A percentile compares a stretch with the other conserved stretches of the same genome.
These are phyloP conservation scores for Tethya wilhelma DNA, from an alignment of 37 sponge, comb jelly and placozoan genomes.

Conservation along the genomic window DNA sequence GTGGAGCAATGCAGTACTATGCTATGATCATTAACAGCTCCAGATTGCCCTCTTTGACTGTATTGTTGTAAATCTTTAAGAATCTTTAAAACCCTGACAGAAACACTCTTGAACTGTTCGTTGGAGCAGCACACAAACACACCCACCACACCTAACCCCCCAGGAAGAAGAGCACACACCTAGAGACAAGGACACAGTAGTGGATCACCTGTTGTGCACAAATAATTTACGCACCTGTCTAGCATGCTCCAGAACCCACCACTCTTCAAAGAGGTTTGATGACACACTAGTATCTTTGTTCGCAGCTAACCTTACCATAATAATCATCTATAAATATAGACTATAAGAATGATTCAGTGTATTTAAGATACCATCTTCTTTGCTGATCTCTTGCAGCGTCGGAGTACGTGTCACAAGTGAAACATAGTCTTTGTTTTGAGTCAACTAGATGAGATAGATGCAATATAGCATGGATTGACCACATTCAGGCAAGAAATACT, in stretches of 20 bases:
- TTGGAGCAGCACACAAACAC: not conserved
- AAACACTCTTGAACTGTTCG: not conserved
- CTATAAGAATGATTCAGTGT: too few relatives aligned
- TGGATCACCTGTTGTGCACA: not conserved
- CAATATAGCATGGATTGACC: not conserved
- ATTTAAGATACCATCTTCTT: not conserved
- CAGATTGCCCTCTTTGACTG: too few relatives aligned
- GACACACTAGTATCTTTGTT: too few relatives aligned
- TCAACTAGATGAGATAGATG: not conserved
- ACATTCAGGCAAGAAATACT: not conserved
- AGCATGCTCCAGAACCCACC: not conserved
- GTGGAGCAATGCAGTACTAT: too few relatives aligned
- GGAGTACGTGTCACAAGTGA: slow-evolving; percentile 9
- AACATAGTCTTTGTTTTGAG: slow-evolving; percentile 14
- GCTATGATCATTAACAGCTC: too few relatives aligned
- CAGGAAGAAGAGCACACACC: not conserved
- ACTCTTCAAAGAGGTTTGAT: too few relatives aligned
- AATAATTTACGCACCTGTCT: not conserved
- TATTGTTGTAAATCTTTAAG: too few relatives aligned
- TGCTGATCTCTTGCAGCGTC: slow-evolving; percentile 8
- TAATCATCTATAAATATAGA: too few relatives aligned
- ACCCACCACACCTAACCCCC: not conserved
- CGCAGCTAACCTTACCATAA: too few relatives aligned
- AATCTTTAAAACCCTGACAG: not conserved
- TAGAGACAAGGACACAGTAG: not conserved